Conservation (phyloP, 2,888 invertebrate species). For the Luffia ferchaultella region DNA sequence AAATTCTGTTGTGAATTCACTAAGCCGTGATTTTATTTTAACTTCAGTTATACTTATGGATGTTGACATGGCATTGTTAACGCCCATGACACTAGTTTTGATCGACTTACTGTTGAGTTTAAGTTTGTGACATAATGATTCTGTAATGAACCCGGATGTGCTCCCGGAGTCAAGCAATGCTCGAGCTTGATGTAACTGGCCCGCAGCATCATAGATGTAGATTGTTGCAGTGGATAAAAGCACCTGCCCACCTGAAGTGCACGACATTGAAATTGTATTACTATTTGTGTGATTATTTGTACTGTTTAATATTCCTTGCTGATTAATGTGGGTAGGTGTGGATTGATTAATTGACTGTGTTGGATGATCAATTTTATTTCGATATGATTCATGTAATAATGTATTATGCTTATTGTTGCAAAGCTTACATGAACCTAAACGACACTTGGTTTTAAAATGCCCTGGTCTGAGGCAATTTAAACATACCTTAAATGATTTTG, state of each 20-base stretch:
- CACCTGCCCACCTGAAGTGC: neutral
- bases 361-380: too few species aligned
- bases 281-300: neutral
- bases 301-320: neutral
- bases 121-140: constrained; percentile 10
- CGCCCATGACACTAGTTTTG: constrained; percentile 11
- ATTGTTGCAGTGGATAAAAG: neutral
- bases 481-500: too few species aligned
- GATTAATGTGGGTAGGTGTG: neutral
- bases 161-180: neutral
- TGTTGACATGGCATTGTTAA: constrained; percentile 8
- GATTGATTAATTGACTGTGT: too few species aligned
- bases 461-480: constrained; percentile 8
- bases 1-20: neutral
- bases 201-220: neutral
- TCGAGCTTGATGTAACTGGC: neutral
- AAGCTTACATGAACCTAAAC: constrained; percentile 14
- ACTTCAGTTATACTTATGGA: neutral
- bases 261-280: too few species aligned
- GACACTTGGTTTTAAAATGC: constrained; percentile 12
- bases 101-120: constrained; percentile 11
- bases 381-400: neutral
- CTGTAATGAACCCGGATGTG: neutral
- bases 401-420: constrained; percentile 12
- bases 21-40: constrained; percentile 2